These are phyloP conservation scores for Charina bottae DNA, from an alignment of 2,113 vertebrate genomes.

Conservation along the genomic window DNA sequence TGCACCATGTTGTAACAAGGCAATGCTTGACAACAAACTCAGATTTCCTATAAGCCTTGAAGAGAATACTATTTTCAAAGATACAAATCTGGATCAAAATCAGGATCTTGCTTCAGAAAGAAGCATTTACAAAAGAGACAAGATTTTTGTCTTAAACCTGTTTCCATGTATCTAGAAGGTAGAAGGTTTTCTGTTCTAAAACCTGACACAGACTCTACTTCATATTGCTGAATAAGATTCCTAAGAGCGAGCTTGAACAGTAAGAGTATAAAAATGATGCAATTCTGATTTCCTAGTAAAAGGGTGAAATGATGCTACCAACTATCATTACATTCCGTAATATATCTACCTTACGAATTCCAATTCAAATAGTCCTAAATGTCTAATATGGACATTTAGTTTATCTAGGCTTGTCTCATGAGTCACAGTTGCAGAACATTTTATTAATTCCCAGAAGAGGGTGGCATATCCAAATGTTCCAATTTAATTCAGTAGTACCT, in stretches of 20 bases:
- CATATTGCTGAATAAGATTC: background rate
- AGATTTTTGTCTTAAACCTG: background rate
- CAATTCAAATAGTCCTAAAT: background rate
- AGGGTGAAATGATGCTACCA: background rate
- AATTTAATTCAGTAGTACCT: background rate
- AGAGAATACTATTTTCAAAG: background rate
- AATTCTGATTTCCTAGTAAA: background rate
- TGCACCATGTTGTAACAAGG: background rate
- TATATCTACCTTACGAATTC: background rate
- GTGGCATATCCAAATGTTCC: background rate
- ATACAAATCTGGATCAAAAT: background rate
- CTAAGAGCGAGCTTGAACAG: background rate
- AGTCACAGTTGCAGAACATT: background rate
- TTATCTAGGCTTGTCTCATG: background rate
- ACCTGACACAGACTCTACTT: background rate
- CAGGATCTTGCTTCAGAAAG: background rate
- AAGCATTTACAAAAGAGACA: background rate
- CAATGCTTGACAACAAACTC: background rate
- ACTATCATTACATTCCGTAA: background rate
- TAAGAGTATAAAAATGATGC: background rate
- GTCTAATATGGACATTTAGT: background rate
- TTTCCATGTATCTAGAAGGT: background rate
- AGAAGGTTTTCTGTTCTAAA: background rate
- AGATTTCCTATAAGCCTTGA: background rate
- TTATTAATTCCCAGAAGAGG: background rate